Evolutionary conservation across 1,140 invertebrate genomes (phyloP).

Genomic region (Ostrea denselamellosa): DNA sequence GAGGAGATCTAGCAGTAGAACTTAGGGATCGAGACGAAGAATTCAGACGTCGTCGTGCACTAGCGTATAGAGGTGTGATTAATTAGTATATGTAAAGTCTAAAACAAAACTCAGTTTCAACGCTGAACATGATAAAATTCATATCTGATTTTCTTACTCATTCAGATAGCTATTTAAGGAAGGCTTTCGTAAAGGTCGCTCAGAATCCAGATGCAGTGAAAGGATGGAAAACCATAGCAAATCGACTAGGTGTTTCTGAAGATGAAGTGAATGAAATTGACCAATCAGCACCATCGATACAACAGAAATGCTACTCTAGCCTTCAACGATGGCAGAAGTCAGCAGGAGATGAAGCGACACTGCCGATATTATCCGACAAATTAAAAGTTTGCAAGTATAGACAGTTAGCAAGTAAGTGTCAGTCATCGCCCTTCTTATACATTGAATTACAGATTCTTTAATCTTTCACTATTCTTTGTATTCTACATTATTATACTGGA

Average conservation of each 20-base stretch:
- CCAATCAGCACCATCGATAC: constrained; percentile 51
- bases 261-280: constrained; percentile 61
- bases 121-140: not conserved
- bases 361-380: constrained; percentile 55
- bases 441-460: not conserved
- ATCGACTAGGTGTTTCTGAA: constrained; percentile 58
- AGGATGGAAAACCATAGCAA: constrained; percentile 60
- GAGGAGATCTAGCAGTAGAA: constrained; percentile 68
- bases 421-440: not conserved
- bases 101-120: not conserved
- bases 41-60: constrained; percentile 55
- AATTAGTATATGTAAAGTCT: not conserved
- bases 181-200: constrained; percentile 65
- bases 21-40: constrained; percentile 65
- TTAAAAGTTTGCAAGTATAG: constrained; percentile 58
- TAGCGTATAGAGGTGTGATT: constrained; percentile 58
- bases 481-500: not conserved
- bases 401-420: constrained; percentile 60
- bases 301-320: constrained; percentile 60
- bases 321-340: constrained; percentile 55
- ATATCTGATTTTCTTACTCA: not conserved
- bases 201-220: constrained; percentile 57
- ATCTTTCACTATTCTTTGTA: not conserved
- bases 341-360: constrained; percentile 51
- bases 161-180: constrained; percentile 58